Conservation (phyloP, 2,113 vertebrate species). For the Actenoides hombroni region DNA sequence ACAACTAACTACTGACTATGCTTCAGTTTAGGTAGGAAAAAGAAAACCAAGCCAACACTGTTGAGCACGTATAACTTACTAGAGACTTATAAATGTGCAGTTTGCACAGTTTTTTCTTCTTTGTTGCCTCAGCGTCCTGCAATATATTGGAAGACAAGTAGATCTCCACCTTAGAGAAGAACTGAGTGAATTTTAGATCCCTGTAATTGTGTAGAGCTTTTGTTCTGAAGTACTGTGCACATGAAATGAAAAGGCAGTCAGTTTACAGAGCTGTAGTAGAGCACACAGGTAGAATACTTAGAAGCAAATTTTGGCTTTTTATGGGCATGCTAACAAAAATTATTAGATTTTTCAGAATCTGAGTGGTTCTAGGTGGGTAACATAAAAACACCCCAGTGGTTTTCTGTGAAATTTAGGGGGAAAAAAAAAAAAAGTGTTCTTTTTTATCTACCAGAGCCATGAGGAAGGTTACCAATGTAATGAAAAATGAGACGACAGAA, state of each 20-base stretch:
- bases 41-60: fast-evolving
- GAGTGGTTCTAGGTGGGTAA: neutral
- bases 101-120: neutral
- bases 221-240: neutral
- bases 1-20: fast-evolving
- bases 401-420: neutral
- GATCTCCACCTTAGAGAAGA: neutral
- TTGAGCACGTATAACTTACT: neutral
- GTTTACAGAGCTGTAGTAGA: neutral
- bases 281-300: neutral
- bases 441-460: neutral
- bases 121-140: neutral
- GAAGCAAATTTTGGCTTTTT: neutral
- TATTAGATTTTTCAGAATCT: neutral
- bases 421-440: neutral
- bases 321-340: neutral
- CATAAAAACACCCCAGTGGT: neutral
- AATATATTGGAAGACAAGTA: neutral
- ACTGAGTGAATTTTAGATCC: neutral
- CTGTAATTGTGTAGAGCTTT: neutral
- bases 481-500: neutral
- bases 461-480: neutral
- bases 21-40: neutral
- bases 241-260: neutral
- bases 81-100: neutral